A percentile compares a stretch with the other conserved stretches of the same genome.
Conservation (phyloP, 2,113 vertebrate species). For the Onychostoma macrolepis region DNA sequence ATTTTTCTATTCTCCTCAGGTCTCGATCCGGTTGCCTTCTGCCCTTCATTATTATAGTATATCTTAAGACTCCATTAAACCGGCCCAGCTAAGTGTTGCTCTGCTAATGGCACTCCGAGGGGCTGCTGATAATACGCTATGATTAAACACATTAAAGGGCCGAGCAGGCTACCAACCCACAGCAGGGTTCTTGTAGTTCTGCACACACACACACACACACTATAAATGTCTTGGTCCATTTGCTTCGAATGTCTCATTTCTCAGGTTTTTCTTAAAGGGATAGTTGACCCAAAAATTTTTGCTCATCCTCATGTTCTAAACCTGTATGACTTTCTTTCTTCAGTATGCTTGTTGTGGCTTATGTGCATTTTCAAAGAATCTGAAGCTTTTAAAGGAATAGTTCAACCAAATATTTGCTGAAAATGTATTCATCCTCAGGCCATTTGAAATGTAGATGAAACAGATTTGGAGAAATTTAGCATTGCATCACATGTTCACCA, state of each 20-base stretch:
- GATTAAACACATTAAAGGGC: constrained; percentile 77
- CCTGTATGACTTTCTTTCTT: not conserved
- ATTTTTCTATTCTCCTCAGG: constrained; percentile 8
- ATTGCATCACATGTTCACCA: too few relatives aligned
- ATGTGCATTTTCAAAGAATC: not conserved
- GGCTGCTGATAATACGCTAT: constrained; percentile 69
- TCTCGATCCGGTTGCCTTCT: constrained; percentile 11
- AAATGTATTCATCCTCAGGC: too few relatives aligned
- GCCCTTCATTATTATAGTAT: constrained; percentile 54
- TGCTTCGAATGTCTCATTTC: not conserved
- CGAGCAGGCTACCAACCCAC: constrained; percentile 55
- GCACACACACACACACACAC: constrained; percentile 30
- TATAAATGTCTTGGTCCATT: constrained; percentile 20
- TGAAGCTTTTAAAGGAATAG: not conserved
- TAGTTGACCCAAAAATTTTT: not conserved
- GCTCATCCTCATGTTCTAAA: not conserved
- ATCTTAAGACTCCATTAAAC: constrained; percentile 51
- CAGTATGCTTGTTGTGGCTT: not conserved
- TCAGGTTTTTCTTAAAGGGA: not conserved
- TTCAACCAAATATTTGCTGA: not conserved
- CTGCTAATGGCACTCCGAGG: constrained; percentile 66
- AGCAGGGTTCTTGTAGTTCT: not conserved
- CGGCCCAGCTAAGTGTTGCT: constrained; percentile 57
- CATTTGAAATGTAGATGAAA: too few relatives aligned
- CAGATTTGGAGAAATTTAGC: too few relatives aligned